Evolutionary conservation across 2,113 vertebrate genomes (phyloP), one percentile per base, ranked within the genome.

Genomic region (Regulus satrapa): DNA sequence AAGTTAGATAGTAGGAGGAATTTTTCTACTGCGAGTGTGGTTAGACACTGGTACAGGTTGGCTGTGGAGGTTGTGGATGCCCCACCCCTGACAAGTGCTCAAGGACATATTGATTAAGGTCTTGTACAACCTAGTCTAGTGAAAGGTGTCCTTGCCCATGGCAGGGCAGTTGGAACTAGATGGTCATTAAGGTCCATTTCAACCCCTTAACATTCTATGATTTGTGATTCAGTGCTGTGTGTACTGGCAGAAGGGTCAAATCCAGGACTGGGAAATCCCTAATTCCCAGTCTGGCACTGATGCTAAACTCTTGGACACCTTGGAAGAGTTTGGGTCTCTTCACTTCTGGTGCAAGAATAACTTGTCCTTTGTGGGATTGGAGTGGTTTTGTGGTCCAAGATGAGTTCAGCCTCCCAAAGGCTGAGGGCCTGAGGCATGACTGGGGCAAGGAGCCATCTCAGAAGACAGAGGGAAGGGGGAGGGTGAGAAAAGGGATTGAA

Each of bases 11-110:
- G 12, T 67, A 36, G 7, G 14, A 59, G 32, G 36, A 76, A 20
- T 12, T 20, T 11, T 40, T 67, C 76, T 36, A 36, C 26, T 67
- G 17, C 43, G 36, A 32, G 14, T 2, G 2, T 51, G 26, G 12
- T 52, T 52, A 61, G 45, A 52, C 14, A 10, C 18, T 68, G 54
- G 11, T 68, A 68, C 14, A 43, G 11, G 26, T 43, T 67, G 52
- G 12, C 54, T 32, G 18, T 51, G 32, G 14, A 59, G 6, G 9
- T 14, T 51, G 32, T 76, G 52, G 32, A 6, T 76, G 52, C 72
- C 26, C 38, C 54, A 32, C 8, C 18, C 13, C 25, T 0, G 0
- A 21, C 11, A 45, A 45, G 7, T 45, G 32, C n/a, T 28, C n/a
- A 61, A 52, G 40, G 26, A 23, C 15, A 52, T 32, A 12, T 15